phyloP scores from a whole-genome alignment of 1,140 invertebrate species.

The Pemphigus obesinymphae region DNA sequence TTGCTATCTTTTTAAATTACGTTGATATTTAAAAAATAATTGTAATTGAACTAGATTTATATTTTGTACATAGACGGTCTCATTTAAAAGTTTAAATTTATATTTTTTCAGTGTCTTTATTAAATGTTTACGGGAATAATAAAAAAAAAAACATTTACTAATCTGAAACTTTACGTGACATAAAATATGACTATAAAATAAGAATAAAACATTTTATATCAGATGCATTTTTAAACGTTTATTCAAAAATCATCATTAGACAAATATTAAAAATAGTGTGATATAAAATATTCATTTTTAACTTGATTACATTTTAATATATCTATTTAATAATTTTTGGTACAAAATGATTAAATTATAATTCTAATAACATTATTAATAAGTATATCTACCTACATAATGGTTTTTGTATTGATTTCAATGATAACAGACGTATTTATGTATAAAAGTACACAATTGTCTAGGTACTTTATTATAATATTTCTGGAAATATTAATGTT shows the following conservation, averaged over 20 bases:
- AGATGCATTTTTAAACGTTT: background rate
- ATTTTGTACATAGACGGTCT: background rate
- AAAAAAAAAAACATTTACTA: slow-evolving; percentile 18
- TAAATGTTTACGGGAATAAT: background rate
- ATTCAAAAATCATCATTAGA: background rate
- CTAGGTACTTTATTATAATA: no score
- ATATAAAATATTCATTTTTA: background rate
- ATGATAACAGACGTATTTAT: background rate
- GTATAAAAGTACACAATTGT: no score
- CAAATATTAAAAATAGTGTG: background rate
- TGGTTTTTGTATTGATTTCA: background rate
- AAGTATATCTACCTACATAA: no score
- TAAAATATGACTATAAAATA: slow-evolving; percentile 6
- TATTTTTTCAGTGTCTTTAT: background rate
- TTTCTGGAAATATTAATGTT: no score
- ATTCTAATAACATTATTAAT: no score
- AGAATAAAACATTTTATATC: background rate
- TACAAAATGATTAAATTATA: no score
- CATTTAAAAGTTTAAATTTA: background rate
- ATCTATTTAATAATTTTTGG: no score
- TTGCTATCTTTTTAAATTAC: background rate
- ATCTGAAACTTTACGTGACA: background rate
- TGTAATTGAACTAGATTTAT: no score
- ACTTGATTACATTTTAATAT: no score
- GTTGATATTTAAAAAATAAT: background rate